A percentile compares a stretch with the other conserved stretches of the same genome.
phyloP scores from a whole-genome alignment of 2,797 vertebrate species.

The Pristis pectinata region DNA sequence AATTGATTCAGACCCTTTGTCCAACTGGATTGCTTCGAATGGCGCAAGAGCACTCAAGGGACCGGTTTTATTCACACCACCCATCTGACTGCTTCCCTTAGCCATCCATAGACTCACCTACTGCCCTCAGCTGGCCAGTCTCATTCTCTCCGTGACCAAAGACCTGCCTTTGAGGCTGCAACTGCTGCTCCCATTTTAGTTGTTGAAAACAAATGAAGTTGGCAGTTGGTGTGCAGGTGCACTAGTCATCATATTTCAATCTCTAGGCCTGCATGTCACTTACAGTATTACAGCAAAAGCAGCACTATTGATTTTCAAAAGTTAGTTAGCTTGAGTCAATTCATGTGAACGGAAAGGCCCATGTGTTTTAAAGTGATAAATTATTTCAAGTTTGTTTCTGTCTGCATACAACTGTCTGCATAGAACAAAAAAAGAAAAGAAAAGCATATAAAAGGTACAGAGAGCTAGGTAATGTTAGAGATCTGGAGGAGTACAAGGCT shows the following conservation, averaged over 20 bases:
- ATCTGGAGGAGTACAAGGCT: too few relatives aligned
- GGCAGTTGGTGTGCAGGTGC: background rate
- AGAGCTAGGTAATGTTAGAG: too few relatives aligned
- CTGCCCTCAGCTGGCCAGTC: background rate
- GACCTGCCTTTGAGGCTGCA: conserved; percentile 44
- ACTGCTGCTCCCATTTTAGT: conserved; percentile 39
- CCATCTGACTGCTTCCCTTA: background rate
- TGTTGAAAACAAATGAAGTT: background rate
- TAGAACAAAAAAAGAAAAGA: too few relatives aligned
- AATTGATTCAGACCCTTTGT: background rate
- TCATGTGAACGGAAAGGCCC: too few relatives aligned
- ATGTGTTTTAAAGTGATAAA: background rate
- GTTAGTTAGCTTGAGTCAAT: background rate
- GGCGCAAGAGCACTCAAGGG: background rate
- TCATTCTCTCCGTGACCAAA: background rate
- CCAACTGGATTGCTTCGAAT: background rate
- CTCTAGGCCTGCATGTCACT: background rate
- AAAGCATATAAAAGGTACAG: too few relatives aligned
- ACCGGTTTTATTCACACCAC: background rate
- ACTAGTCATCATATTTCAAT: background rate
- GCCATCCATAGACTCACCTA: background rate
- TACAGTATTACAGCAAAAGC: background rate
- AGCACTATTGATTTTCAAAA: conserved; percentile 6
- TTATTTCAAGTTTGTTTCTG: background rate
- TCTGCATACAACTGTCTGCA: too few relatives aligned